These are phyloP conservation scores for Tetramorium bicarinatum DNA, from an alignment of 2,888 invertebrate genomes.

Conservation along the genomic window DNA sequence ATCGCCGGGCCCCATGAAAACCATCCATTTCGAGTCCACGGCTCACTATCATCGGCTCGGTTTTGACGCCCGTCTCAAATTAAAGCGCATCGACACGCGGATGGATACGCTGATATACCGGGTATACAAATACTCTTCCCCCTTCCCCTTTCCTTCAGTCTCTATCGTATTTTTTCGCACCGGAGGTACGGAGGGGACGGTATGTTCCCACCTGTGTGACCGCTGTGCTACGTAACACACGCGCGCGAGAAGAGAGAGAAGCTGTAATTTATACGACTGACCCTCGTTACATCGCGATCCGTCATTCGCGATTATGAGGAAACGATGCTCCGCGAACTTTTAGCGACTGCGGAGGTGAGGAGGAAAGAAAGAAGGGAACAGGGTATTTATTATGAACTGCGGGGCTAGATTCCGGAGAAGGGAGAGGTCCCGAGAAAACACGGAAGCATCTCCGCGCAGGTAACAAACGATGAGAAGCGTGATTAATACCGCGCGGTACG, in stretches of 20 bases:
- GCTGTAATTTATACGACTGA: slow-evolving; percentile 57
- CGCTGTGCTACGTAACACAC: slow-evolving; percentile 26
- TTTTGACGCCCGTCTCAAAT: slow-evolving; percentile 80
- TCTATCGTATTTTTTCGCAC: neutral
- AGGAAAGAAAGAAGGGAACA: slow-evolving; percentile 29
- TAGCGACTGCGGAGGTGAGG: slow-evolving; percentile 29
- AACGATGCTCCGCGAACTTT: slow-evolving; percentile 48
- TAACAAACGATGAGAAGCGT: slow-evolving; percentile 47
- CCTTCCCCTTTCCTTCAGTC: neutral
- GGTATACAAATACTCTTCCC: slow-evolving; percentile 45
- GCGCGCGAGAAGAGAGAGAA: neutral
- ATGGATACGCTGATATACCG: slow-evolving; percentile 47
- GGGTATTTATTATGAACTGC: slow-evolving; percentile 48
- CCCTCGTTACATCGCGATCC: slow-evolving; percentile 57
- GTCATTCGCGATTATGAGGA: slow-evolving; percentile 56
- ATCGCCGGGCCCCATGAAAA: slow-evolving; percentile 69
- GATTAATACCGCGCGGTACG: slow-evolving; percentile 29
- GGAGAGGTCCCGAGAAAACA: slow-evolving; percentile 32
- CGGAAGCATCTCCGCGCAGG: slow-evolving; percentile 37
- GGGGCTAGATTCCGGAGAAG: slow-evolving; percentile 39
- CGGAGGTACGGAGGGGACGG: neutral
- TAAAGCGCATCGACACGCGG: slow-evolving; percentile 76
- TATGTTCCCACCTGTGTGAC: slow-evolving; percentile 45
- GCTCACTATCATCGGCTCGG: slow-evolving; percentile 74
- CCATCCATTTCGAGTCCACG: slow-evolving; percentile 78